phyloP scores from a whole-genome alignment of 1,140 invertebrate genomes.

The Halyomorpha halys region DNA sequence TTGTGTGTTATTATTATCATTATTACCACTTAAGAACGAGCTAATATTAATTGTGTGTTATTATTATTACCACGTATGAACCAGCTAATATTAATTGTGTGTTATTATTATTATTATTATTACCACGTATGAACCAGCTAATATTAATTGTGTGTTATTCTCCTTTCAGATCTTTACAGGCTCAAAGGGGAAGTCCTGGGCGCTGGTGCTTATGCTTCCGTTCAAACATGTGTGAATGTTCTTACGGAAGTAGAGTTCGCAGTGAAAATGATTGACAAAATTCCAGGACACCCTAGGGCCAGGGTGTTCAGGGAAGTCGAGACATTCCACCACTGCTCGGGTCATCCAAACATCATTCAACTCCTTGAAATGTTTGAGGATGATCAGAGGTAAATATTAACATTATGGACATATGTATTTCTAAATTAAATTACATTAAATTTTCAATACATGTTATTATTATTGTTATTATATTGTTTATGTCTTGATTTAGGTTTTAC shows the following conservation, averaged over 20 bases:
- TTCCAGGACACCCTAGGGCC: constrained; percentile 79
- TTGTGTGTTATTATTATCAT: too few species aligned
- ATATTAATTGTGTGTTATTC: constrained; percentile 3
- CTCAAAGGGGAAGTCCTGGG: constrained; percentile 90
- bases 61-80: too few species aligned
- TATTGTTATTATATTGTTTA: too few species aligned
- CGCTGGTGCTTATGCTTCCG: constrained; percentile 91
- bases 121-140: too few species aligned
- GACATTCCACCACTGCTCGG: constrained; percentile 94
- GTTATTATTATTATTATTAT: too few species aligned
- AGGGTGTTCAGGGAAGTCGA: constrained; percentile 96
- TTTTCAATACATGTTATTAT: neutral
- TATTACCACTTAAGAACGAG: too few species aligned
- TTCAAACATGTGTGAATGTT: constrained; percentile 84
- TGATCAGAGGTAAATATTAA: constrained; percentile 54
- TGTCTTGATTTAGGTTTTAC: constrained; percentile 55
- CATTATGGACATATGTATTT: neutral
- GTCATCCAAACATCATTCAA: constrained; percentile 94
- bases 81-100: too few species aligned
- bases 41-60: too few species aligned
- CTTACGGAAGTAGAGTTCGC: constrained; percentile 88
- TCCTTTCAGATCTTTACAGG: constrained; percentile 77
- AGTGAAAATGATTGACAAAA: constrained; percentile 95
- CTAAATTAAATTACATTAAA: neutral
- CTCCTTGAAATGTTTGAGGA: constrained; percentile 96